These are phyloP conservation scores for Drosophila mauritiana DNA, from an alignment of 1,140 invertebrate species.

Conservation along the genomic window DNA sequence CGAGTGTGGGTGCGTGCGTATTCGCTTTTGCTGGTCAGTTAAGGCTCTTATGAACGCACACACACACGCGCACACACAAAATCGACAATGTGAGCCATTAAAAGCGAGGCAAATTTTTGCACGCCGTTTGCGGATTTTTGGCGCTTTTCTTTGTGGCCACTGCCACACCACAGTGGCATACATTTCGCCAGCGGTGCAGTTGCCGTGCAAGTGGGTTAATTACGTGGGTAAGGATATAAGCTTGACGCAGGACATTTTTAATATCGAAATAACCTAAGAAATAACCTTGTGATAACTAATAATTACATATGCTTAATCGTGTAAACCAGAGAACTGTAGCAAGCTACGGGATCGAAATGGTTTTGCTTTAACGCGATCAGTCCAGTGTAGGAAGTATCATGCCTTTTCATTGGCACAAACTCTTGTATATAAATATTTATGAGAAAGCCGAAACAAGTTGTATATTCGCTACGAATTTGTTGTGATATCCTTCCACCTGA, in stretches of 20 bases:
- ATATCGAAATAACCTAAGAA: not conserved
- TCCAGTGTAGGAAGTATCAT: not conserved
- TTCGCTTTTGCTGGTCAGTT: slow-evolving; percentile 60
- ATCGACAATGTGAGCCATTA: slow-evolving; percentile 58
- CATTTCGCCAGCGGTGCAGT: slow-evolving; percentile 47
- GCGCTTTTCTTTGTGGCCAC: slow-evolving; percentile 41
- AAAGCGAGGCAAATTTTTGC: slow-evolving; percentile 69
- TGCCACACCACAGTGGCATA: slow-evolving; percentile 14
- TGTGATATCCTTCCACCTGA: slow-evolving; percentile 3
- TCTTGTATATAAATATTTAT: slow-evolving; percentile 1
- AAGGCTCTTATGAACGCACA: slow-evolving; percentile 52
- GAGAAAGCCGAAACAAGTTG: not conserved
- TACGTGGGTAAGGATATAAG: slow-evolving; percentile 48
- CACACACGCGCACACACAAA: slow-evolving; percentile 16
- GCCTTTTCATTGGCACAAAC: not conserved
- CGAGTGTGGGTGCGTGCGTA: slow-evolving; percentile 9
- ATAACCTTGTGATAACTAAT: too few relatives aligned
- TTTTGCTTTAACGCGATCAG: too few relatives aligned
- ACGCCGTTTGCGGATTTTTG: slow-evolving; percentile 55
- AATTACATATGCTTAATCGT: too few relatives aligned
- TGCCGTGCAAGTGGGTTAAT: slow-evolving; percentile 71
- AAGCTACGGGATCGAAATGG: too few relatives aligned
- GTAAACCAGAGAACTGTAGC: too few relatives aligned
- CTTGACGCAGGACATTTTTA: not conserved
- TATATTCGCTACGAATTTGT: slow-evolving; percentile 1